Evolutionary conservation across 37 sponge, comb jelly and placozoan species (phyloP).

Genomic region (Halisarca cf. caerulea): DNA sequence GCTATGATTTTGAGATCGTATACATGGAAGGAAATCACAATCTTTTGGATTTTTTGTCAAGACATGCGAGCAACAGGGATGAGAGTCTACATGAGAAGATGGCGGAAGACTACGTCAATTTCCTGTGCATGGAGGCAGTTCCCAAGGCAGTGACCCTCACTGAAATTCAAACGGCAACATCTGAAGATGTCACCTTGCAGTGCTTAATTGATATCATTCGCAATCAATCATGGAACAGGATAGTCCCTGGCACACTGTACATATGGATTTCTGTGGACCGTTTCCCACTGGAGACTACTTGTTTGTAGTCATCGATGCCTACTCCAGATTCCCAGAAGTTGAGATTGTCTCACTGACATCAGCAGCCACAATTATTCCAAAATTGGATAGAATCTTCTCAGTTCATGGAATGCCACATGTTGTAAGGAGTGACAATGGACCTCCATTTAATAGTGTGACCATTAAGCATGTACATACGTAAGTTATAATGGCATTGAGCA

Average conservation of each 20-base stretch:
- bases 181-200: slow-evolving; percentile 33
- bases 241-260: background rate
- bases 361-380: slow-evolving; percentile 39
- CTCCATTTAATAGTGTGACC: slow-evolving; percentile 24
- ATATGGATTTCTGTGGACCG: slow-evolving; percentile 46
- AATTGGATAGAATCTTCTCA: slow-evolving; percentile 45
- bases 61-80: slow-evolving; percentile 9
- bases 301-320: slow-evolving; percentile 53
- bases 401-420: slow-evolving; percentile 37
- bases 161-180: slow-evolving; percentile 28
- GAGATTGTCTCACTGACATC: slow-evolving; percentile 39
- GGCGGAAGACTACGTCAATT: slow-evolving; percentile 33
- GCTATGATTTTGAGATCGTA: slow-evolving; percentile 33
- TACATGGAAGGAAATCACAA: slow-evolving; percentile 44
- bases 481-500: slow-evolving; percentile 36
- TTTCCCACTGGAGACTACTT: slow-evolving; percentile 52
- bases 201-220: background rate
- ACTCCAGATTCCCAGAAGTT: slow-evolving; percentile 54
- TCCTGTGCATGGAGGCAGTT: slow-evolving; percentile 11
- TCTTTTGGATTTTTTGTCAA: slow-evolving; percentile 49
- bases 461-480: slow-evolving; percentile 29
- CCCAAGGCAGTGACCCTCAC: slow-evolving; percentile 31
- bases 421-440: slow-evolving; percentile 45
- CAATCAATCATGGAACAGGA: background rate
- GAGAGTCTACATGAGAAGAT: background rate